Evolutionary conservation across 2,113 vertebrate species (phyloP), one percentile per base, ranked within the genome.

Genomic region (Dendropsophus ebraccatus): DNA sequence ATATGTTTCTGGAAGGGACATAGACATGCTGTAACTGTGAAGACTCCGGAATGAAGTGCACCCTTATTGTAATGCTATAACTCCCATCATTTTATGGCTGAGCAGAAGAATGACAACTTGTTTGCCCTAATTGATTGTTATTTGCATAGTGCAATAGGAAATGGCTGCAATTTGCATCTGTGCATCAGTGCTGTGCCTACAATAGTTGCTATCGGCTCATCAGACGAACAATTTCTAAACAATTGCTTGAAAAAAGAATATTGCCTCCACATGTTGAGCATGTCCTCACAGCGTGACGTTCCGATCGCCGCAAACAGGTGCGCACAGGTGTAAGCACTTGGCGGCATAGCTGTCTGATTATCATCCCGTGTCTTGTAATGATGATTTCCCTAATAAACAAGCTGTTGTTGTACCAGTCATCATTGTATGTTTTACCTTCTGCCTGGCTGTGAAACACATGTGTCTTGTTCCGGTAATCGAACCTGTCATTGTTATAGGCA

Each of bases 401-500:
- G 25, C 47, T 84, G 82, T 37, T 84, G 70, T 32, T 25, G 19
- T 6, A 58, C 5, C 70, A 30, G 82, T 75, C 70, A 47, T 56
- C 19, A 21, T n/a, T 10, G 35, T 41, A 0, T 32, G 10, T 37
- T 41, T 60, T 60, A 25, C 49, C 9, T 60, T 60, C 45, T 52
- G 45, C 47, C 0, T 28, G 21, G 37, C 14, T 41, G 60, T 35
- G n/a, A 21, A 28, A 50, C 77, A 21, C 32, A 35, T 58, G 37
- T 69, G 80, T 65, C 8, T 69, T 16, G 45, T 69, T 82, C 10
- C 7, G 30, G 56, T 80, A 6, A 45, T 25, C 58, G 62, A 45
- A 58, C 56, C 78, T 14, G 49, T 77, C 47, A 54, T 50, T 54
- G 70, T 25, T n/a, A n/a, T 13, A 28, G 23, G 11, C 4, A 19